These are phyloP conservation scores for Choreutis nemorana DNA, from an alignment of 2,888 invertebrate genomes.

Conservation along the genomic window DNA sequence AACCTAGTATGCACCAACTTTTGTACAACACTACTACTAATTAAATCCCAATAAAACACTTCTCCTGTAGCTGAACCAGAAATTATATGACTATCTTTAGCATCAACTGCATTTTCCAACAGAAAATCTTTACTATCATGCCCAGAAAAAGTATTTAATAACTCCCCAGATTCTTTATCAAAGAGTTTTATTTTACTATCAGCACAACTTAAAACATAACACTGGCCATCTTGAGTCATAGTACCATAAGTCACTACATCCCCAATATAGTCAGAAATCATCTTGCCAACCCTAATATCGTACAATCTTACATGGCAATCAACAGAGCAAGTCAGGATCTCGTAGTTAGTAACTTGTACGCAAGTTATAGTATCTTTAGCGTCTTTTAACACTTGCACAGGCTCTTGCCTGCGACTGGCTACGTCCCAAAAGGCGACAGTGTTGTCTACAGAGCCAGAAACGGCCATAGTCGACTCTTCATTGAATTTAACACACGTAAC, in stretches of 20 bases:
- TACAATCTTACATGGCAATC: constrained; percentile 89
- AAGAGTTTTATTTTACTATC: constrained; percentile 85
- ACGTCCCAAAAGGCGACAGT: constrained; percentile 92
- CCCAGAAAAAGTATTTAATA: constrained; percentile 75
- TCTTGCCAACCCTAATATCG: constrained; percentile 87
- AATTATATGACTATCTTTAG: constrained; percentile 84
- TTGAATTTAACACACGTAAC: constrained; percentile 90
- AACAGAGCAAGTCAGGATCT: constrained; percentile 89
- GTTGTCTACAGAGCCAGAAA: constrained; percentile 95
- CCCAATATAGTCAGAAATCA: constrained; percentile 85
- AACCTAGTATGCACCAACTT: constrained; percentile 61
- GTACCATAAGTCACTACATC: constrained; percentile 84
- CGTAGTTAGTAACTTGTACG: constrained; percentile 83
- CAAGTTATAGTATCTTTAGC: constrained; percentile 91
- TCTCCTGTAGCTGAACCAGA: constrained; percentile 91
- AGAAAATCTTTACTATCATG: constrained; percentile 85
- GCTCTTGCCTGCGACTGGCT: constrained; percentile 46
- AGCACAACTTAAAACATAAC: constrained; percentile 84
- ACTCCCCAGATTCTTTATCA: constrained; percentile 74
- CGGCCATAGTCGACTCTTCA: constrained; percentile 90
- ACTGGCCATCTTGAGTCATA: constrained; percentile 93
- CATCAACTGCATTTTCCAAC: constrained; percentile 86
- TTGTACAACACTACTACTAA: constrained; percentile 66
- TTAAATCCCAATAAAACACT: constrained; percentile 89
- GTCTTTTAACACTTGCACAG: constrained; percentile 76